These are phyloP conservation scores for Orthosia cruda DNA, from an alignment of 2,888 invertebrate species.

Conservation along the genomic window DNA sequence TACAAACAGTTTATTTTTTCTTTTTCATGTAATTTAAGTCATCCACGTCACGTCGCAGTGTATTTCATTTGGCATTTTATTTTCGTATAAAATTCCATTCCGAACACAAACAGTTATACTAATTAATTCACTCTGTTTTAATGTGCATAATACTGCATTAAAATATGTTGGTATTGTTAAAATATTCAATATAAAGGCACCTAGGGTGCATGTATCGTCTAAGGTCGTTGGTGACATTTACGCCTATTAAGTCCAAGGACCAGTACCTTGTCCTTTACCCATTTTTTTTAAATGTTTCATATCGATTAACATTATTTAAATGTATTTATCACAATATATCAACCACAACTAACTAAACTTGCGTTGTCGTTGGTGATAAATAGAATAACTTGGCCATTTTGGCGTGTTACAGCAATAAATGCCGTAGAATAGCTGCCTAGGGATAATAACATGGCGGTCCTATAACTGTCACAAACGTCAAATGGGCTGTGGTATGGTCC, in stretches of 20 bases:
- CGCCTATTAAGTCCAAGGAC: no score
- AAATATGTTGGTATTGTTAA: background rate
- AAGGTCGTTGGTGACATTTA: no score
- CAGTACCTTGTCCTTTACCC: no score
- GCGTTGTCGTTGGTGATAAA: constrained; percentile 66
- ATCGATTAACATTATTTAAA: constrained; percentile 33
- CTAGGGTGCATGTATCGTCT: no score
- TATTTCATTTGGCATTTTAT: constrained; percentile 4
- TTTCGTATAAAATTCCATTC: background rate
- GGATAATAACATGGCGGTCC: constrained; percentile 69
- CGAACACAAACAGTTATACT: background rate
- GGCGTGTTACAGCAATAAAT: constrained; percentile 73
- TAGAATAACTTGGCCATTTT: constrained; percentile 74
- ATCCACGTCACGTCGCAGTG: constrained; percentile 1
- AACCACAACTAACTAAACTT: constrained; percentile 46
- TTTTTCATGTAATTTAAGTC: constrained; percentile 19
- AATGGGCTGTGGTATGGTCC: constrained; percentile 69
- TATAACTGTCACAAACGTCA: constrained; percentile 67
- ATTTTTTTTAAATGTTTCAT: background rate
- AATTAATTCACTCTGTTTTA: background rate
- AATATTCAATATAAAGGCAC: background rate
- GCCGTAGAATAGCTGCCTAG: constrained; percentile 62
- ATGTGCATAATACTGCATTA: background rate
- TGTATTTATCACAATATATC: constrained; percentile 40
- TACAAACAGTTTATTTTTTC: constrained; percentile 22